phyloP scores from a whole-genome alignment of 2,797 vertebrate genomes.

The Chloroceryle inda region DNA sequence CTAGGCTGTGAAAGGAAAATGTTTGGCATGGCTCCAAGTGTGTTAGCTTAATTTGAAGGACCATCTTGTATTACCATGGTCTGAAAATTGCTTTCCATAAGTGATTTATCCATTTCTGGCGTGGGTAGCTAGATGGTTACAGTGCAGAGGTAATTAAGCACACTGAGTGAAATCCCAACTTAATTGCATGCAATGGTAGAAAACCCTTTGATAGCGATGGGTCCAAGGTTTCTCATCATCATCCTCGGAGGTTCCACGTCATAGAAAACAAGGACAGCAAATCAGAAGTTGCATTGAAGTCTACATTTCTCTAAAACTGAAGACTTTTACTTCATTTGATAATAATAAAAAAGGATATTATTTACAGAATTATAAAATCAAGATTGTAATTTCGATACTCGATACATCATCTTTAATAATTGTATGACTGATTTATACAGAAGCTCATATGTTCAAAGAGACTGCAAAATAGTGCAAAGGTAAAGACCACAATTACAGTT shows the following conservation, averaged over 20 bases:
- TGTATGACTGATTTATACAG: constrained; percentile 39
- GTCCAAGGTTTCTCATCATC: neutral
- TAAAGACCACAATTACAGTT: constrained; percentile 21
- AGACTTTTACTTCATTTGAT: neutral
- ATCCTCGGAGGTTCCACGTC: neutral
- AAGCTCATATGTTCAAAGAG: constrained; percentile 7
- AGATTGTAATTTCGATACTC: neutral
- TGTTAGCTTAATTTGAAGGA: constrained; percentile 15
- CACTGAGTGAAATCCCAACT: constrained; percentile 8
- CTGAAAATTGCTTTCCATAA: constrained; percentile 31
- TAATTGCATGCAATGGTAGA: neutral
- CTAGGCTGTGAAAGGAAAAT: neutral
- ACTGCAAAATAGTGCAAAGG: neutral
- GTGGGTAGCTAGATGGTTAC: neutral
- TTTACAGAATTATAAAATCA: constrained; percentile 23
- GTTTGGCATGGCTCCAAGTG: neutral
- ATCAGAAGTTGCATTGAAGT: neutral
- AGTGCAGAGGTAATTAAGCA: neutral
- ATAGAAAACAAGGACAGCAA: neutral
- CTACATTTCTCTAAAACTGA: neutral
- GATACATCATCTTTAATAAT: constrained; percentile 30
- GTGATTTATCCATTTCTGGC: neutral
- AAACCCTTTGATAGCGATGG: neutral
- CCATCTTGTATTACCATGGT: neutral
- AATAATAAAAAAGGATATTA: neutral